Percentiles rank a stretch among this genome's conserved stretches.
Conservation (phyloP, 53 echinoderm and acorn worm genomes). For the Arbacia lixula region DNA sequence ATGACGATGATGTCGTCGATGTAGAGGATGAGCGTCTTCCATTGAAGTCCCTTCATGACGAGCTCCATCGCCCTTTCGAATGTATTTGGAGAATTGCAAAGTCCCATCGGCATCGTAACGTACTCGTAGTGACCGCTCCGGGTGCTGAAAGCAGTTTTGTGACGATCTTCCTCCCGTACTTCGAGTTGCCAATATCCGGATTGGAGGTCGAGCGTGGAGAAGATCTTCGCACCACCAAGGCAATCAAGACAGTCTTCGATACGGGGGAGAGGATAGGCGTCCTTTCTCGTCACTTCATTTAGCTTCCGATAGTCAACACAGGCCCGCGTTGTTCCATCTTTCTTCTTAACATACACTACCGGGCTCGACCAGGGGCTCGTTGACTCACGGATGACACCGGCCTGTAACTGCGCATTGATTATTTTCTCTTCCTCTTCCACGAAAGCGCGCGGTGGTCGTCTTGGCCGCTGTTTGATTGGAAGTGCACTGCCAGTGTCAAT, state of each 20-base stretch:
- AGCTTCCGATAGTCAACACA: constrained; percentile 75
- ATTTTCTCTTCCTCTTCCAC: constrained; percentile 62
- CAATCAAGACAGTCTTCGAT: constrained; percentile 69
- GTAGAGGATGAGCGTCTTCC: constrained; percentile 68
- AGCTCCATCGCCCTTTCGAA: constrained; percentile 69
- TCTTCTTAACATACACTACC: constrained; percentile 63
- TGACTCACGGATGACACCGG: constrained; percentile 65
- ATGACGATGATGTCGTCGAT: too few relatives aligned
- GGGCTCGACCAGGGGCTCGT: constrained; percentile 64
- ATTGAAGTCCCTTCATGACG: constrained; percentile 64
- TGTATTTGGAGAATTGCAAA: constrained; percentile 61
- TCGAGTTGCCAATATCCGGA: constrained; percentile 78
- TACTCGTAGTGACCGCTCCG: constrained; percentile 68
- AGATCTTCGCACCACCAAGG: constrained; percentile 65
- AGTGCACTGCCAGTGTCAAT: constrained; percentile 66
- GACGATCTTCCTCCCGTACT: constrained; percentile 55
- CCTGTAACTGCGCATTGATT: constrained; percentile 56
- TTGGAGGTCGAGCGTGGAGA: constrained; percentile 66
- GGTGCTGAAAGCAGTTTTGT: constrained; percentile 75
- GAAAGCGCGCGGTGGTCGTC: constrained; percentile 61
- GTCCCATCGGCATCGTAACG: constrained; percentile 61
- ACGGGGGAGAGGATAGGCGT: constrained; percentile 65
- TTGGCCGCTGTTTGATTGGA: constrained; percentile 57
- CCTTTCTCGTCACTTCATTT: constrained; percentile 57
- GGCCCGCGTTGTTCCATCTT: constrained; percentile 48